Evolutionary conservation across 2,113 vertebrate genomes (phyloP).

Genomic region (Theropithecus gelada): DNA sequence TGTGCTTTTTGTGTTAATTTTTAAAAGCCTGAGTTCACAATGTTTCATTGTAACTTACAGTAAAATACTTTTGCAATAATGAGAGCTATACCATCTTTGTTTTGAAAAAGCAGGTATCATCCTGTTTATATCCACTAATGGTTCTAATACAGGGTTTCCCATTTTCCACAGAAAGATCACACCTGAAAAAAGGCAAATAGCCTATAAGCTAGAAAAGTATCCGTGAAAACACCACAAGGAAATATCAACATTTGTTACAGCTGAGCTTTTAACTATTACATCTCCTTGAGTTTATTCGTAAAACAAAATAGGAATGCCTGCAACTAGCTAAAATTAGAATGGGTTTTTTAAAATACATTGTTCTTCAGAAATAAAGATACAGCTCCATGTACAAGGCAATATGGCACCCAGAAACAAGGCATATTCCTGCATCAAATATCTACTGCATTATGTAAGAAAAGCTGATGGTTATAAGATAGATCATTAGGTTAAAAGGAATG

Average conservation of each 20-base stretch:
- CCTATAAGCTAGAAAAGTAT: not conserved
- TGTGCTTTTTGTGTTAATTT: not conserved
- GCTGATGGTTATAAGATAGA: not conserved
- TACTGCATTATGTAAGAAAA: not conserved
- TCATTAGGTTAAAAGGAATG: not conserved
- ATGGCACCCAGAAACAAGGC: not conserved
- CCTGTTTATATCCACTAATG: not conserved
- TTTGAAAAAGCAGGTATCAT: not conserved
- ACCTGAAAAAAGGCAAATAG: not conserved
- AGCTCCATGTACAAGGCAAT: not conserved
- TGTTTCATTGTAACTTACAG: not conserved
- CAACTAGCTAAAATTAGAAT: conserved; percentile 10
- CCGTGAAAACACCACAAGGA: not conserved
- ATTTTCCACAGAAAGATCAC: not conserved
- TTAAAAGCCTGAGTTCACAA: not conserved
- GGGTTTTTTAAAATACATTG: not conserved
- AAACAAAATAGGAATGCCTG: not conserved
- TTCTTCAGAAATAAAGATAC: conserved; percentile 20
- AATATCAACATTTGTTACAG: not conserved
- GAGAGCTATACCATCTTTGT: not conserved
- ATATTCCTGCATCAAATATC: not conserved
- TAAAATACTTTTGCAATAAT: conserved; percentile 16
- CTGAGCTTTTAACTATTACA: not conserved
- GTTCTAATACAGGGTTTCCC: not conserved
- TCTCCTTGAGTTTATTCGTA: not conserved